Evolutionary conservation across 2,888 invertebrate genomes (phyloP).

Genomic region (Aphrophora alni): DNA sequence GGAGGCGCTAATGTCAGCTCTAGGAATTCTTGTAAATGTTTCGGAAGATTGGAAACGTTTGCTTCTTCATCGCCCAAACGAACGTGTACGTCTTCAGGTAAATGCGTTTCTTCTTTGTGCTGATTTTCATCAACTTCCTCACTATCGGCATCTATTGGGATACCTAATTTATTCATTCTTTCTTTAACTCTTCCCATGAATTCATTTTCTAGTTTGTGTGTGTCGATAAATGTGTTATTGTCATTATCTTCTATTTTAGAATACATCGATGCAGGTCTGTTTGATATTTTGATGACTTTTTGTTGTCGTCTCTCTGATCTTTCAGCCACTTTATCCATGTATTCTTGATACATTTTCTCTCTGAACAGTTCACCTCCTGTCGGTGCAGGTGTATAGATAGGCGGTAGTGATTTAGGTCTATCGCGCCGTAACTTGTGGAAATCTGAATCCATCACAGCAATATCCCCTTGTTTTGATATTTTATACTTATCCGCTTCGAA

Average conservation of each 20-base stretch:
- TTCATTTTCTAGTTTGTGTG: slow-evolving; percentile 72
- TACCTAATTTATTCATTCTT: slow-evolving; percentile 72
- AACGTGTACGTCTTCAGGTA: slow-evolving; percentile 51
- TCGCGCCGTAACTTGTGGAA: slow-evolving; percentile 53
- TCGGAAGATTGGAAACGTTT: slow-evolving; percentile 62
- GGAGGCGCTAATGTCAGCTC: slow-evolving; percentile 58
- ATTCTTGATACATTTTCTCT: slow-evolving; percentile 85
- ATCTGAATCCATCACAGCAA: slow-evolving; percentile 43
- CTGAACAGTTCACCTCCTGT: slow-evolving; percentile 63
- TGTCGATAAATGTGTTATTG: slow-evolving; percentile 52
- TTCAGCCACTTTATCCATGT: slow-evolving; percentile 78
- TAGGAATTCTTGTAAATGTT: slow-evolving; percentile 81
- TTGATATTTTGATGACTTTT: slow-evolving; percentile 81
- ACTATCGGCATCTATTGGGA: slow-evolving; percentile 61
- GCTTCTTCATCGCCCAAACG: neutral
- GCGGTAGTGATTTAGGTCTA: slow-evolving; percentile 57
- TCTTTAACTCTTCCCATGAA: slow-evolving; percentile 79
- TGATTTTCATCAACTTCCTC: slow-evolving; percentile 60
- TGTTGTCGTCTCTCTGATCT: slow-evolving; percentile 78
- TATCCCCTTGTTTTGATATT: slow-evolving; percentile 42
- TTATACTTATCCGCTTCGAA: slow-evolving; percentile 39
- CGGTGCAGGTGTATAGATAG: slow-evolving; percentile 59
- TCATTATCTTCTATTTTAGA: slow-evolving; percentile 56
- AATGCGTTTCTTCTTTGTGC: slow-evolving; percentile 52
- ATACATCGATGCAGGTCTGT: slow-evolving; percentile 53